These are phyloP conservation scores for Aurelia coerulea DNA, from an alignment of 30 jellyfish, hydroid and myxozoan species.

Conservation along the genomic window DNA sequence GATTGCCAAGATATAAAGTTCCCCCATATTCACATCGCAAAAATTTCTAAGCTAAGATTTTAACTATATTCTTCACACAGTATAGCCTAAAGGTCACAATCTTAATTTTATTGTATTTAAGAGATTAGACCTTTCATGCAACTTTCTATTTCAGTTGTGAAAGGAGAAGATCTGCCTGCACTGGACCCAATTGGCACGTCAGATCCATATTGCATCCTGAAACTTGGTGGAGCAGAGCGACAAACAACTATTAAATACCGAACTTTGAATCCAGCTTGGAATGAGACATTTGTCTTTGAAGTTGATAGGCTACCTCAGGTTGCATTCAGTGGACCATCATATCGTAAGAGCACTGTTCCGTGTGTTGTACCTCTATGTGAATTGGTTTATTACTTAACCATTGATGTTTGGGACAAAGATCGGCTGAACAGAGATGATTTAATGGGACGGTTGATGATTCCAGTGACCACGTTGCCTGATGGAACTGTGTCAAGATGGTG, in stretches of 20 bases:
- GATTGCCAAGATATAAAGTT: too few relatives aligned
- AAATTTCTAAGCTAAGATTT: too few relatives aligned
- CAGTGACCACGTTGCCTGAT: constrained; percentile 73
- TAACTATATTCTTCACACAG: neutral
- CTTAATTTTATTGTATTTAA: neutral
- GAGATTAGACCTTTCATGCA: neutral
- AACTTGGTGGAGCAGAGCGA: constrained; percentile 76
- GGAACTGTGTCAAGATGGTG: constrained; percentile 87
- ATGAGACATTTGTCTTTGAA: constrained; percentile 82
- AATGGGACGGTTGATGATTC: constrained; percentile 88
- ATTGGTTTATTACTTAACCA: constrained; percentile 65
- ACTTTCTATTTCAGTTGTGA: constrained; percentile 61
- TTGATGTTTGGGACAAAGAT: constrained; percentile 97
- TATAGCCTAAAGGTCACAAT: neutral
- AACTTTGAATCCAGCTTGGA: constrained; percentile 86
- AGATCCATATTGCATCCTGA: constrained; percentile 92
- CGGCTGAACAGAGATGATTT: constrained; percentile 86
- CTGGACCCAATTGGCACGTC: constrained; percentile 88
- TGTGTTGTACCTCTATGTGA: constrained; percentile 81
- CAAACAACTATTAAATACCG: constrained; percentile 64
- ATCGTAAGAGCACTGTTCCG: constrained; percentile 40
- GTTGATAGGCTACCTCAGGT: constrained; percentile 86
- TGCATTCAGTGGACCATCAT: constrained; percentile 72
- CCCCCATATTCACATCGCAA: too few relatives aligned
- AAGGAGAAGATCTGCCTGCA: constrained; percentile 88